Conservation (phyloP, 2,888 invertebrate genomes). For the Rambutsinella grinnellia region DNA sequence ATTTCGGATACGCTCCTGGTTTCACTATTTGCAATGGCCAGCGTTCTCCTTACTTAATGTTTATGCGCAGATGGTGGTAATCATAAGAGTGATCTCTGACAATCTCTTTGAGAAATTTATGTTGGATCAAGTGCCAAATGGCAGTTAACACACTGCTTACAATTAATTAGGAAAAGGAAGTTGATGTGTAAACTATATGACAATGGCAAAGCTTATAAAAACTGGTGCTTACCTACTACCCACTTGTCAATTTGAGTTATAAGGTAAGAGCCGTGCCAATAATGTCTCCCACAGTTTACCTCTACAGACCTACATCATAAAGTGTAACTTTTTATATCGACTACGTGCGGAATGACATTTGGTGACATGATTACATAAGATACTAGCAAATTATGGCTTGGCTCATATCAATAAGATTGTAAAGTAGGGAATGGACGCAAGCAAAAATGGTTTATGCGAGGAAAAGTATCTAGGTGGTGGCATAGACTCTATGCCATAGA, state of each 20-base stretch:
- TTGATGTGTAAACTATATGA: slow-evolving; percentile 31
- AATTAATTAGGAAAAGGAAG: slow-evolving; percentile 56
- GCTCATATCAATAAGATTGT: background rate
- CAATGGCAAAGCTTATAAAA: slow-evolving; percentile 16
- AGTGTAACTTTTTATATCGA: background rate
- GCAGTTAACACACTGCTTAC: slow-evolving; percentile 31
- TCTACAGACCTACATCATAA: background rate
- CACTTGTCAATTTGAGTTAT: background rate
- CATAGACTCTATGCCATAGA: no score
- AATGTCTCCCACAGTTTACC: background rate
- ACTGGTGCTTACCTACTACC: background rate
- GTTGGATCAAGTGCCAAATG: slow-evolving; percentile 32
- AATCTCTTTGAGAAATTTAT: no score
- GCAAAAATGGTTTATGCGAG: background rate
- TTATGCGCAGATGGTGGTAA: no score
- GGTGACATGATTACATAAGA: slow-evolving; percentile 36
- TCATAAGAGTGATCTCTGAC: no score
- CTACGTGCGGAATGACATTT: slow-evolving; percentile 21
- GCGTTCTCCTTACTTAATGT: no score
- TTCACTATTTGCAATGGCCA: no score
- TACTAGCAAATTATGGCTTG: slow-evolving; percentile 20
- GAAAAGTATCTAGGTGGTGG: background rate
- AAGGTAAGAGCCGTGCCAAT: background rate
- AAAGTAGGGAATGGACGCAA: background rate
- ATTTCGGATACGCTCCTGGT: no score